Evolutionary conservation across 2,797 vertebrate genomes (phyloP).

Genomic region (Sardinella longiceps): DNA sequence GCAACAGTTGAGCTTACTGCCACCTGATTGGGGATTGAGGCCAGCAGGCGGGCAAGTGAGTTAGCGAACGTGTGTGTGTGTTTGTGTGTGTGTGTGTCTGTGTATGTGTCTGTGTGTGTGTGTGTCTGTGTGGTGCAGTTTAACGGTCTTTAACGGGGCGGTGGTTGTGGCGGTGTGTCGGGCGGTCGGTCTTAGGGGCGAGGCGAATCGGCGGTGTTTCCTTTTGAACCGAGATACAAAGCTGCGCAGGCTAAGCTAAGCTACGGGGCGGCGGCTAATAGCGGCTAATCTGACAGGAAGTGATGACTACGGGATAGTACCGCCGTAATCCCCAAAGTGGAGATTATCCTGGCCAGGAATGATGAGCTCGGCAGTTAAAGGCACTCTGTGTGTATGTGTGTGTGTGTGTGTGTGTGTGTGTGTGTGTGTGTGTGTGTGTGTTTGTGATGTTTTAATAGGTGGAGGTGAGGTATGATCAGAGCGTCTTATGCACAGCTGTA

Average conservation of each 20-base stretch:
- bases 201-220: slow-evolving; percentile 71
- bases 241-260: slow-evolving; percentile 72
- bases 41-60: neutral
- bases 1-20: slow-evolving; percentile 47
- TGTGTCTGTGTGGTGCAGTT: slow-evolving; percentile 44
- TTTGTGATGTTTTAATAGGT: neutral
- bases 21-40: neutral
- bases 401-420: slow-evolving; percentile 17
- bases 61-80: neutral
- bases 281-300: slow-evolving; percentile 75
- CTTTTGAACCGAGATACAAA: slow-evolving; percentile 75
- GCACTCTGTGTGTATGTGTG: slow-evolving; percentile 47
- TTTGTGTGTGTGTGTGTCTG: neutral
- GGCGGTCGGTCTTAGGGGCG: too few species aligned
- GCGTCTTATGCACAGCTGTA: neutral
- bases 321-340: slow-evolving; percentile 73
- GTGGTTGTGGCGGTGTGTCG: slow-evolving; percentile 53
- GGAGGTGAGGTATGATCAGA: neutral
- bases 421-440: neutral
- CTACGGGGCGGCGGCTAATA: slow-evolving; percentile 76
- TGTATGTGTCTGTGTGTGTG: neutral
- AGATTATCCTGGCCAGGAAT: slow-evolving; percentile 76
- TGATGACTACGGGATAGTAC: slow-evolving; percentile 79
- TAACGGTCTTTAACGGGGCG: slow-evolving; percentile 65
- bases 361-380: slow-evolving; percentile 66